A percentile compares a stretch with the other conserved stretches of the same genome.
Evolutionary conservation across 1,140 invertebrate genomes (phyloP).

Genomic region (Sitophilus oryzae): DNA sequence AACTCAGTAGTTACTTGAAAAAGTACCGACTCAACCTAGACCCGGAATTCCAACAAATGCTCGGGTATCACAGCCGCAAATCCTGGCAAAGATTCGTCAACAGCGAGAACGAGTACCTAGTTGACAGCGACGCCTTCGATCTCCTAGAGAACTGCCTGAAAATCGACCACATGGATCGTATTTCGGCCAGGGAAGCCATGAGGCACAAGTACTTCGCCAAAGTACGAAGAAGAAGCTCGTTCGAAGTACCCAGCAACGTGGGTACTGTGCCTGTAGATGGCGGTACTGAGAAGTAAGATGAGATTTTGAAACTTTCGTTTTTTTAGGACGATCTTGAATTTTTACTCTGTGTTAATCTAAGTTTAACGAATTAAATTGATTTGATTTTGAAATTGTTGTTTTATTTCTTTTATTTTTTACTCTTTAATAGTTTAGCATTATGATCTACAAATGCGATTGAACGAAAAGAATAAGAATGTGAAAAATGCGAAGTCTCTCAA

Average conservation of each 20-base stretch:
- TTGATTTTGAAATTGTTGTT: no score
- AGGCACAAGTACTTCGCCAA: constrained; percentile 90
- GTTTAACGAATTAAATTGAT: no score
- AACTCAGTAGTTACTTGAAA: constrained; percentile 96
- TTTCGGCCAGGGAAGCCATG: constrained; percentile 98
- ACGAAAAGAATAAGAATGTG: no score
- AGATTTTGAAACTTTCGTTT: no score
- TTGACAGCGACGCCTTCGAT: constrained; percentile 94
- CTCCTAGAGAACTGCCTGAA: constrained; percentile 96
- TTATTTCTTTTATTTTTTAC: no score
- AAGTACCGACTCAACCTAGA: constrained; percentile 99
- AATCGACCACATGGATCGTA: constrained; percentile 97
- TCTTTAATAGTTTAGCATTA: no score
- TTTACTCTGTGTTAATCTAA: no score
- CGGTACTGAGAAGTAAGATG: no score
- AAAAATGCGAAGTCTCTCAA: no score
- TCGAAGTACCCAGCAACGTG: background rate
- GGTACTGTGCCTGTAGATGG: no score
- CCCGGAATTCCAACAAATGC: constrained; percentile 91
- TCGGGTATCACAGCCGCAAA: constrained; percentile 96
- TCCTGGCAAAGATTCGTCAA: constrained; percentile 99
- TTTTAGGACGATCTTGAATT: no score
- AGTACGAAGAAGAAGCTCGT: constrained; percentile 14
- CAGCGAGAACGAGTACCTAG: constrained; percentile 97
- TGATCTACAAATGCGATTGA: no score